A percentile compares a stretch with the other conserved stretches of the same genome.
phyloP scores from a whole-genome alignment of 1,140 invertebrate species.

The Drosophila sechellia region DNA sequence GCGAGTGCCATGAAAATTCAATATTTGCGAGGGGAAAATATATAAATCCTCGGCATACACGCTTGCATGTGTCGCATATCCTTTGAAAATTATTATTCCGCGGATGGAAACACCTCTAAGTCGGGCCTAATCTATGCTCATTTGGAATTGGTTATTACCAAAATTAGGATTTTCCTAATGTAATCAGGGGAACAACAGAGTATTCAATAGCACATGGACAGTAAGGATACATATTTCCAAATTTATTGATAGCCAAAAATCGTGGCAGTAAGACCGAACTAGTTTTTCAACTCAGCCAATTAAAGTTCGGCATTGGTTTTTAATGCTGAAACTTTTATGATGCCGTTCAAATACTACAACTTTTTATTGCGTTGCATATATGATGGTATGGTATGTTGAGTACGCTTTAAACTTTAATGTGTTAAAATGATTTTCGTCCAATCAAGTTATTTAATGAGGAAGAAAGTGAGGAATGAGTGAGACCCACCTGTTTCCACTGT shows the following conservation, averaged over 20 bases:
- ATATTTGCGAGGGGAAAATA: constrained; percentile 9
- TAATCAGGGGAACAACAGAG: background rate
- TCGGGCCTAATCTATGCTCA: constrained; percentile 5
- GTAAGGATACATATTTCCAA: background rate
- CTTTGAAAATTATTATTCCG: constrained; percentile 7
- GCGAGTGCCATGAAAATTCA: constrained; percentile 11
- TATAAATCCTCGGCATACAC: background rate
- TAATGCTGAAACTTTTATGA: background rate
- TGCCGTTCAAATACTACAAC: background rate
- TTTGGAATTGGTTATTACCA: background rate
- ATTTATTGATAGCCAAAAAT: background rate
- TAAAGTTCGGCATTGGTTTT: constrained; percentile 10
- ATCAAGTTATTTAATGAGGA: background rate
- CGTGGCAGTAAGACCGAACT: background rate
- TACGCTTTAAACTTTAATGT: background rate
- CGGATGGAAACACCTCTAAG: constrained; percentile 4
- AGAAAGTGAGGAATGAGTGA: background rate
- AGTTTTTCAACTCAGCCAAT: background rate
- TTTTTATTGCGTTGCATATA: background rate
- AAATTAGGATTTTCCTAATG: background rate
- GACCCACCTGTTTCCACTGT: constrained; percentile 49
- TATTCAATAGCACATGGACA: background rate
- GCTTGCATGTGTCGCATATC: constrained; percentile 2
- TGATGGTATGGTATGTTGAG: too few species aligned
- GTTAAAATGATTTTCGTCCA: background rate